Base-by-base conservation (phyloP, 2,888 invertebrate genomes). In the Eugnorisma glareosa region DNA sequence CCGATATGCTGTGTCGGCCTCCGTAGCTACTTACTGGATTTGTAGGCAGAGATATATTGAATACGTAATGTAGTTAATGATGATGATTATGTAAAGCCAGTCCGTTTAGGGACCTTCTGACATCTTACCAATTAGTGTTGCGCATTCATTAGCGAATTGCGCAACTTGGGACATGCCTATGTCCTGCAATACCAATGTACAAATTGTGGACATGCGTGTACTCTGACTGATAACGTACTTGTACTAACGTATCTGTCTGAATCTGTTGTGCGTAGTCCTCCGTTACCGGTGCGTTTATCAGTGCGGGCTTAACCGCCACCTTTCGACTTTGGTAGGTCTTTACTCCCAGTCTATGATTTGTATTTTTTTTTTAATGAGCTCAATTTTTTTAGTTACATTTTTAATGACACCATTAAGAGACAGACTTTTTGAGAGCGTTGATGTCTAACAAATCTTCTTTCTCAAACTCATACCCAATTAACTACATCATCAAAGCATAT, bases 401-500 rank as follows among this genome's bases (percentile, higher is more conserved):
- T 57, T 74, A 74, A 75, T 37, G 81, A n/a, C 18, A 7, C 24
- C 28, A 63, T 37, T 13, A 24, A 37, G 37, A 24, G 24, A 24
- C 35, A 63, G 13, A 24, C 5, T 7, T 63, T 37, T 63, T 37
- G 11, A 67, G 31, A 37, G 63, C 83, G 76, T 82, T 85, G 79
- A 79, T 82, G 77, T 78, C 28, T 35, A 57, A 70, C 28, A 51
- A 54, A 63, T 79, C 45, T 31, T 31, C 15, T 74, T 35, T 24
- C 54, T 21, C 45, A 48, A 63, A 59, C 31, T 24, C 43, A 61
- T 73, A n/a, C 37, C 37, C 63, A 63, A 63, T 63, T 63, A 37
- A 37, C 63, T 24, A 61, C 11, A 64, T 71, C 78, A 81, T 84
- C 85, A 85, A 87, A 83, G 83, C n/a, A 61, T 69, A 51, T 75